Base-by-base conservation (phyloP, 64 coral and sea anemone genomes). In the Anthopleura sola region DNA sequence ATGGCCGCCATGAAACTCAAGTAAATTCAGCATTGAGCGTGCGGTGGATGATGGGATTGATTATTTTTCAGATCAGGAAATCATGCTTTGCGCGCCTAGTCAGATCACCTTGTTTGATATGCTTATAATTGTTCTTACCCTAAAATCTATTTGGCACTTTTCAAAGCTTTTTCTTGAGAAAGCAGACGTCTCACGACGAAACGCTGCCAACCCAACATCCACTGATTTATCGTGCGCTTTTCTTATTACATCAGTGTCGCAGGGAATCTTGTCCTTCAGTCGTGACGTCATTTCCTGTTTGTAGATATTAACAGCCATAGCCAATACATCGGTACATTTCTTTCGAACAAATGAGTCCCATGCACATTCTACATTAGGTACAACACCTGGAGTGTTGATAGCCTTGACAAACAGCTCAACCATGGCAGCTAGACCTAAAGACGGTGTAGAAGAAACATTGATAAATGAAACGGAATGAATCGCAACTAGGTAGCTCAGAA, bases 281-380 rank as follows among this genome's bases (percentile, higher is more conserved):
- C 75, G 60, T n/a, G 88, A 48, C 23, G 74, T 84, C 81, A 95
- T 91, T 20, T 55, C 44, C 9, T 50, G 36, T 11, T 88, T 62
- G 60, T 95, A 95, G 29, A 75, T 32, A 6, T 75, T 48, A 2
- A 91, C n/a, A 24, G 93, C 81, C 3, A 19, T 54, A 39, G 75
- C 49, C 0, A 60, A 28, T 0, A 84, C 93, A 34, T 91, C 84
- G 17, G 85, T 75, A 75, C 93, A 94, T 68, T 94, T 95, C 33
- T 69, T 79, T 29, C 18, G 68, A 11, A 91, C 78, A 85, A 91
- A 95, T 11, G 86, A 68, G 19, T 91, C 88, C 93, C 93, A 95
- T 13, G 93, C 93, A 26, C 49, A 81, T n/a, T 88, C 78, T 36
- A 95, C 82, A 21, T 91, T 95, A 15, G 93, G 93, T 85, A 95